A percentile compares a stretch with the other conserved stretches of the same genome.
phyloP scores from a whole-genome alignment of 2,113 vertebrate species.

The Eidolon helvum region DNA sequence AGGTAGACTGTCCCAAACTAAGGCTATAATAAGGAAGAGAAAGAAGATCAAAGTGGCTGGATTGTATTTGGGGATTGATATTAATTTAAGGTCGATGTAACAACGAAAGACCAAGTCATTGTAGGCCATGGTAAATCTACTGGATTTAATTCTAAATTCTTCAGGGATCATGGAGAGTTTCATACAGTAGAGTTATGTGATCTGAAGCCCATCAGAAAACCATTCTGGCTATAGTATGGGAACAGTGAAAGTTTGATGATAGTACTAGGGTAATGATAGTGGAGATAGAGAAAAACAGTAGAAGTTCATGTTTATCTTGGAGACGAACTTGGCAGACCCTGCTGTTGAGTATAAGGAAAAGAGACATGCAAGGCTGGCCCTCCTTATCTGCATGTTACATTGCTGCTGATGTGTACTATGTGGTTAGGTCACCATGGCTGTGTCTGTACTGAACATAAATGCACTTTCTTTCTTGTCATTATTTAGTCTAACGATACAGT shows the following conservation, averaged over 20 bases:
- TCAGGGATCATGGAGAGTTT: not conserved
- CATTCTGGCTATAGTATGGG: not conserved
- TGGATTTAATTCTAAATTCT: not conserved
- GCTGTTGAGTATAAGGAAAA: not conserved
- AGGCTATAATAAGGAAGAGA: not conserved
- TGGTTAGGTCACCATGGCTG: too few relatives aligned
- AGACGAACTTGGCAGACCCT: not conserved
- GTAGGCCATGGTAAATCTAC: not conserved
- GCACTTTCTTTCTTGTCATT: too few relatives aligned
- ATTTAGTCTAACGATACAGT: too few relatives aligned
- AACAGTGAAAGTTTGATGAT: not conserved
- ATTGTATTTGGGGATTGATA: not conserved
- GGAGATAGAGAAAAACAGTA: not conserved
- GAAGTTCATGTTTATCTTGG: not conserved
- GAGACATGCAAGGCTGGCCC: too few relatives aligned
- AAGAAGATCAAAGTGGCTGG: not conserved
- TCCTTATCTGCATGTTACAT: too few relatives aligned
- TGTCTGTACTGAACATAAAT: too few relatives aligned
- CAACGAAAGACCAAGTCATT: not conserved
- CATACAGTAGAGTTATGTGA: not conserved
- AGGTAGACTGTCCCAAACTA: not conserved
- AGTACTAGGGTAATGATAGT: not conserved
- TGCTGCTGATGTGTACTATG: too few relatives aligned
- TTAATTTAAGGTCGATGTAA: not conserved
- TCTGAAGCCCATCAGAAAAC: not conserved